Conservation (phyloP, 2,113 vertebrate genomes). For the Elanus axillaris region DNA sequence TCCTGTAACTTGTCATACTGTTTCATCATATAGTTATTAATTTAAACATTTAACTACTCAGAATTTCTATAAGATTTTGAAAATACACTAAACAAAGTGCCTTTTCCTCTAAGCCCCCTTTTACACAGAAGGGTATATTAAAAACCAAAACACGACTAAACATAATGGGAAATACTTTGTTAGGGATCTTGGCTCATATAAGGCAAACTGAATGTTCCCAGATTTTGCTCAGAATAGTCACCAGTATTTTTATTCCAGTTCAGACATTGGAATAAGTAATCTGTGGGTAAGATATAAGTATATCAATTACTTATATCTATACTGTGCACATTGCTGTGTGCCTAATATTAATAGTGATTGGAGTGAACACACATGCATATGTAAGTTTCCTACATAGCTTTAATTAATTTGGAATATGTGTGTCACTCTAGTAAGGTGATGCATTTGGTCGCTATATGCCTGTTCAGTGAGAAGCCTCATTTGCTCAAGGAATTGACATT, state of each 20-base stretch:
- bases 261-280: neutral
- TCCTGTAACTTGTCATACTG: neutral
- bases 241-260: neutral
- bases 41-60: neutral
- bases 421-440: neutral
- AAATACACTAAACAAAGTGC: neutral
- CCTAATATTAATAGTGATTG: neutral
- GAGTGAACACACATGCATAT: neutral
- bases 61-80: neutral
- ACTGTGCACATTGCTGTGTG: neutral
- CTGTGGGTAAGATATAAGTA: neutral
- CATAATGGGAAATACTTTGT: neutral
- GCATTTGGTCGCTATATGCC: neutral
- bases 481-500: constrained; percentile 23
- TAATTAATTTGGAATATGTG: neutral
- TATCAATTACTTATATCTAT: neutral
- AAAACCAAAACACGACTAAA: neutral
- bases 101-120: neutral
- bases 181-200: neutral
- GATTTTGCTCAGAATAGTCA: neutral
- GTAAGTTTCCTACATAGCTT: neutral
- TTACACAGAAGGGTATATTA: neutral
- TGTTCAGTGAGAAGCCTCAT: neutral
- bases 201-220: neutral
- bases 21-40: neutral